Evolutionary conservation across 1,140 invertebrate species (phyloP), one percentile per base, ranked within the genome.

Genomic region (Alviniconcha marisindica): DNA sequence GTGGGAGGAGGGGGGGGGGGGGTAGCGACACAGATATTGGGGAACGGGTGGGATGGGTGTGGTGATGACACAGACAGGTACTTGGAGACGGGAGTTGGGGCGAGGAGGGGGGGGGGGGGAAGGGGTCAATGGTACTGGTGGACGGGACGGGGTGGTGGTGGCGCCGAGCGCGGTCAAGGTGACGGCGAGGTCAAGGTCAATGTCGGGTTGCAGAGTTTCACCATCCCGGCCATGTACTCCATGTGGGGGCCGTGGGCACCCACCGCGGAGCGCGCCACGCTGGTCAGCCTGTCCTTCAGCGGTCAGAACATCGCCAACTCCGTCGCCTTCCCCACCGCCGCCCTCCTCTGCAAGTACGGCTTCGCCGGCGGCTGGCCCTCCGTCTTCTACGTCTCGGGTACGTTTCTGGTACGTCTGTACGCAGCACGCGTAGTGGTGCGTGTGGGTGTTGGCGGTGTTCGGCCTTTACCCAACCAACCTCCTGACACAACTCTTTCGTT

Each of bases 331-430:
- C 90, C 90, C 36, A 24, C 91, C 4, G 86, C 88, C 33, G 89
- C 86, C 5, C 80, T 87, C 7, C 84, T 93, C 0, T 89, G 89
- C 79, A 86, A 91, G 42, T 83, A 86, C 96, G 1, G 88, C 28
- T 89, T 89, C 73, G 84, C 73, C 44, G 87, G 88, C 36, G 97
- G 97, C 10, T 98, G 97, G 97, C 94, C 95, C 0, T 96, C 95
- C n/a, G 96, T 97, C 28, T 98, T 98, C 91, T 98, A 97, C 89
- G 95, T 97, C 1, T 97, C 97, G 88, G 97, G 96, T 94, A 94
- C 94, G 66, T 76, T 28, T 40, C 18, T 74, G 38, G n/a, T n/a
- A 51, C 48, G 48, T 7, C 10, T 51, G 7, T 51, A 21, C 48
- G 7, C 21, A 21, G 48, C 10, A 21, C 10, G 7, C 10, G 48